Evolutionary conservation across 2,888 invertebrate genomes (phyloP).

Genomic region (Thysanoteuthis rhombus): DNA sequence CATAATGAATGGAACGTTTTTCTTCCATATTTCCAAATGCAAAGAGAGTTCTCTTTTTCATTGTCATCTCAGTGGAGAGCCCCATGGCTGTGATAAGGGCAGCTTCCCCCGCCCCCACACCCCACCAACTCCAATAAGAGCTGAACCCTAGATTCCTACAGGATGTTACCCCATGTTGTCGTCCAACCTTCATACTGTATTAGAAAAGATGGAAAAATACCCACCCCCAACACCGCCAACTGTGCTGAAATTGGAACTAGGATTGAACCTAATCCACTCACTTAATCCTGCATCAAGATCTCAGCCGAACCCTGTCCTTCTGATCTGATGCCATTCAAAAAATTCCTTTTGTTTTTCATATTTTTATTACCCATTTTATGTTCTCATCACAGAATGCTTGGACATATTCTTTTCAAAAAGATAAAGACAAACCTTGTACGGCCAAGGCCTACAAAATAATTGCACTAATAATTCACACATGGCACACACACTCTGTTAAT

Average conservation of each 20-base stretch:
- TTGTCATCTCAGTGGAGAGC: constrained; percentile 12
- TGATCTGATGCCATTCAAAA: neutral
- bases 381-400: neutral
- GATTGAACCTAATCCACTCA: neutral
- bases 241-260: neutral
- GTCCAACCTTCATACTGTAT: neutral
- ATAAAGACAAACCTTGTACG: neutral
- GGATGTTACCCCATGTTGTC: neutral
- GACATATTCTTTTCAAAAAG: neutral
- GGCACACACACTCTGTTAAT: neutral
- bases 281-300: neutral
- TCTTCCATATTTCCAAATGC: neutral
- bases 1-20: neutral
- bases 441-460: neutral
- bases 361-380: neutral
- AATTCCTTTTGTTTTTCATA: neutral
- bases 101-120: neutral
- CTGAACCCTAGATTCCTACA: neutral
- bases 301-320: neutral
- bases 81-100: neutral
- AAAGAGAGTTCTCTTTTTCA: neutral
- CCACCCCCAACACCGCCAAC: neutral
- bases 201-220: neutral
- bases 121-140: neutral
- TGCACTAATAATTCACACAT: neutral